Conservation (phyloP, 2,888 invertebrate genomes). For the Mechanitis mazaeus region DNA sequence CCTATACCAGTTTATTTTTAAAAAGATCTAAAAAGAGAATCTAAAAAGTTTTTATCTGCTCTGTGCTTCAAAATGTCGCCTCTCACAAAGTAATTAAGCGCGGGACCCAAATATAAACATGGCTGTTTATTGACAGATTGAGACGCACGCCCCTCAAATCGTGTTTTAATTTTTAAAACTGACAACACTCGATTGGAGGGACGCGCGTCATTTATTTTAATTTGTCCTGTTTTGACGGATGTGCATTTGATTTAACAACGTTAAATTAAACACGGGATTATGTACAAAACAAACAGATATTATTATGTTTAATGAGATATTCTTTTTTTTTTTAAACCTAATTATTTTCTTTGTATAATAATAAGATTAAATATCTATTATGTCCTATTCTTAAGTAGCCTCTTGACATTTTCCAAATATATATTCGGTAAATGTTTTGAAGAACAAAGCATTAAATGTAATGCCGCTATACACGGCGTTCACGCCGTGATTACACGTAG, state of each 20-base stretch:
- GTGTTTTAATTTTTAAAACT: constrained; percentile 73
- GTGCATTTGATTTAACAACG: constrained; percentile 12
- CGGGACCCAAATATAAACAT: constrained; percentile 60
- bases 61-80: constrained; percentile 37
- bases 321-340: no score
- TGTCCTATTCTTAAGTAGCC: no score
- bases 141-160: constrained; percentile 56
- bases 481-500: no score
- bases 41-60: neutral
- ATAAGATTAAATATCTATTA: no score
- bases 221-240: constrained; percentile 45
- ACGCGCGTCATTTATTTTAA: constrained; percentile 71
- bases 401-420: no score
- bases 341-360: no score
- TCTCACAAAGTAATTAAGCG: constrained; percentile 59
- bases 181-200: constrained; percentile 50
- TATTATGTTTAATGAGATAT: neutral
- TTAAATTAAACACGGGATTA: constrained; percentile 20
- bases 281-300: neutral
- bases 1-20: no score
- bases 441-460: no score
- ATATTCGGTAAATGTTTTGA: no score
- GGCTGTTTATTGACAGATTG: constrained; percentile 65
- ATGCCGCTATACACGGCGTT: no score
- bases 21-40: neutral